Evolutionary conservation across 2,113 vertebrate genomes (phyloP), one percentile per base, ranked within the genome.

Genomic region (Odobenus rosmarus): DNA sequence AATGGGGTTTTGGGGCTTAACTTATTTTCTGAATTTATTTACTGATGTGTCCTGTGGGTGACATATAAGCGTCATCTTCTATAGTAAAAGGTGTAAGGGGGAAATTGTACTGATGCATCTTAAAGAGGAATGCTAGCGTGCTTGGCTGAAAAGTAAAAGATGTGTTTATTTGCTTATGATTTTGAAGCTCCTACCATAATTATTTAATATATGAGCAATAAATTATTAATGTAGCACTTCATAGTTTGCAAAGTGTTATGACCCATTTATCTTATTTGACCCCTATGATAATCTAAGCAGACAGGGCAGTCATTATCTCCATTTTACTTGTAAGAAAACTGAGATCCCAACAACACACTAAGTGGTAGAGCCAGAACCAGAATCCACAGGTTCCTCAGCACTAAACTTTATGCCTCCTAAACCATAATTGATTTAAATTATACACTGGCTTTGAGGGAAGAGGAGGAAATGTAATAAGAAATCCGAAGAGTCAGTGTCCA

Each of bases 21-120:
- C 28, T 71, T 93, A 80, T 83, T 85, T 92, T 62, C 39, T 82
- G 33, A 93, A 64, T 62, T 91, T 92, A n/a, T 90, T 67, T 93
- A 74, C 7, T 74, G 19, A 86, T 72, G 14, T 64, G 33, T 95
- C 42, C 36, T 95, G 2, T 15, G 72, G 49, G 53, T 59, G 36
- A 74, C 64, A 74, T 51, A 81, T 83, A 94, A 93, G 26, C 53
- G 92, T 81, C 51, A 59, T 93, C n/a, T 85, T 95, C 90, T 51
- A 79, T 28, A 71, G 64, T 92, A 55, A 91, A 92, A 90, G 51
- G 5, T 80, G 3, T 69, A 19, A 31, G 23, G 24, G n/a, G 14
- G 57, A 8, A 67, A 77, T 89, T 61, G 79, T 76, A 64, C 53
- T 92, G n/a, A 62, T 79, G 18, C 21, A 67, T 95, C 79, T 93